These are phyloP conservation scores for Drosophila micromelanica DNA, from an alignment of 1,140 invertebrate species.

Conservation along the genomic window DNA sequence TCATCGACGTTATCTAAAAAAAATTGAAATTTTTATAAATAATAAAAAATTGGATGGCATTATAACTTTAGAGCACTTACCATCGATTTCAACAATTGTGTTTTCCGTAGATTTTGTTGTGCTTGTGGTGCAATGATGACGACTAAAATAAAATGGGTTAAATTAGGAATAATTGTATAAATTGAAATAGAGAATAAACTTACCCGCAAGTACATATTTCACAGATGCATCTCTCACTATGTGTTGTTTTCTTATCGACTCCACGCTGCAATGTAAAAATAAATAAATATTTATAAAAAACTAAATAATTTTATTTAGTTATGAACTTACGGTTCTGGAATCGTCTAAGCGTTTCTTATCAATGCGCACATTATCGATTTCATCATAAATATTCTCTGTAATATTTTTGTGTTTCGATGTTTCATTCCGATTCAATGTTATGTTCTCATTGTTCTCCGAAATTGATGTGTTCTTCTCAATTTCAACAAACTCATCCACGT, in stretches of 20 bases:
- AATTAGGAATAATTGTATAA: no score
- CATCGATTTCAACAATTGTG: slow-evolving; percentile 61
- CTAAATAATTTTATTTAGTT: no score
- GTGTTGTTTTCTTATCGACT: slow-evolving; percentile 84
- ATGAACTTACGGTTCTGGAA: slow-evolving; percentile 72
- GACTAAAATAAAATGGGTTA: slow-evolving; percentile 35
- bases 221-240: slow-evolving; percentile 86
- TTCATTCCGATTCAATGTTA: slow-evolving; percentile 71
- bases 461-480: slow-evolving; percentile 83
- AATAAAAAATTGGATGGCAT: no score
- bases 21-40: not conserved
- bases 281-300: no score
- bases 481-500: slow-evolving; percentile 83
- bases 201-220: no score
- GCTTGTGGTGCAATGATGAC: slow-evolving; percentile 76
- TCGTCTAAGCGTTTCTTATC: slow-evolving; percentile 74
- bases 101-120: slow-evolving; percentile 66
- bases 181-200: no score
- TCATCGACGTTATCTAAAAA: slow-evolving; percentile 84
- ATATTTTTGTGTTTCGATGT: slow-evolving; percentile 84
- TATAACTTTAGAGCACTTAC: slow-evolving; percentile 20
- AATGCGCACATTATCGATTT: slow-evolving; percentile 75
- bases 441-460: slow-evolving; percentile 77
- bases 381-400: slow-evolving; percentile 83
- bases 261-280: slow-evolving; percentile 67